Evolutionary conservation across 2,888 invertebrate species (phyloP).

Genomic region (Meteorus cinctellus): DNA sequence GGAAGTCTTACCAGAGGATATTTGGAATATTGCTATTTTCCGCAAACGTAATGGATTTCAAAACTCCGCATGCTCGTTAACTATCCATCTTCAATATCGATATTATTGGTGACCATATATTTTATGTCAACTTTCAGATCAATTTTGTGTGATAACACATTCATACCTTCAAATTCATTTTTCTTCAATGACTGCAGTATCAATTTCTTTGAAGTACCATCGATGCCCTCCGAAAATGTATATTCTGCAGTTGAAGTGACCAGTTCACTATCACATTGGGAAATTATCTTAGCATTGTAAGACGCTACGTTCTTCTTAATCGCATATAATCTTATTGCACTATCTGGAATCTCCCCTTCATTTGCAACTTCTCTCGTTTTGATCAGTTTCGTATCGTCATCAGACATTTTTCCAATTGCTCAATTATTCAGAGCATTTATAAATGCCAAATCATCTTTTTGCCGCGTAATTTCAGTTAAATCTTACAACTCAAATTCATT

Average conservation of each 20-base stretch:
- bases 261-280: not conserved
- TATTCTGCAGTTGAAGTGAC: not conserved
- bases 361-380: constrained; percentile 43
- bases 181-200: not conserved
- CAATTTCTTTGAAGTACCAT: not conserved
- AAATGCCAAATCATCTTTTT: constrained; percentile 57
- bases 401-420: constrained; percentile 51
- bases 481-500: constrained; percentile 56
- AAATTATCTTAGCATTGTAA: constrained; percentile 3
- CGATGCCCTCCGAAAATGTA: not conserved
- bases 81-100: constrained; percentile 29
- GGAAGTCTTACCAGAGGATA: constrained; percentile 46
- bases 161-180: not conserved
- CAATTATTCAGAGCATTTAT: constrained; percentile 57
- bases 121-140: constrained; percentile 26
- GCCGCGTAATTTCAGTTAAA: constrained; percentile 61
- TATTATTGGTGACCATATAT: not conserved
- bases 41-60: constrained; percentile 47
- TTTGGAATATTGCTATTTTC: constrained; percentile 16
- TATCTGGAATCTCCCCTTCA: constrained; percentile 40
- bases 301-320: not conserved
- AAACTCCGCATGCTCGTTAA: constrained; percentile 27
- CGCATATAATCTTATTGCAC: constrained; percentile 34
- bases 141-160: not conserved
- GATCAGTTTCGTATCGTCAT: constrained; percentile 52